Percentiles rank a stretch among this genome's conserved stretches.
Conservation (phyloP, 2,888 invertebrate species). For the Amaurobius ferox region DNA sequence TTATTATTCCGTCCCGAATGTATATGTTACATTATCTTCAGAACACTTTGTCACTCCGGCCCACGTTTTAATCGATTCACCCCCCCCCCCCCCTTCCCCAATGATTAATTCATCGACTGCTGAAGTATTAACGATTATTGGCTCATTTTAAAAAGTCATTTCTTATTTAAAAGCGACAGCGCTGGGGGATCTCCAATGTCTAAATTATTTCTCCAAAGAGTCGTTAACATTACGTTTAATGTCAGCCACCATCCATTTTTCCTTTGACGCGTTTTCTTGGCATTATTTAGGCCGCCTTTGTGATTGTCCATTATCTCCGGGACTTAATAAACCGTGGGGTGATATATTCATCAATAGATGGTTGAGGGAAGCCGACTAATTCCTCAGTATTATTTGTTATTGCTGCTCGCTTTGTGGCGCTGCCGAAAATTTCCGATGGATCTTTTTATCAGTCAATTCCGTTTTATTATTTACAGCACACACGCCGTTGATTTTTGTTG, state of each 20-base stretch:
- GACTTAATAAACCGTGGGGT: slow-evolving; percentile 64
- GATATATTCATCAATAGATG: slow-evolving; percentile 69
- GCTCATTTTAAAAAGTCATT: slow-evolving; percentile 71
- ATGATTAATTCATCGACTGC: slow-evolving; percentile 69
- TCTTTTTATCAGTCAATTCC: slow-evolving; percentile 30
- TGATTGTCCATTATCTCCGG: slow-evolving; percentile 53
- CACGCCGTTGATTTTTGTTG: slow-evolving; percentile 42
- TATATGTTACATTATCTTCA: slow-evolving; percentile 41
- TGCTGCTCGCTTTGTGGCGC: slow-evolving; percentile 1
- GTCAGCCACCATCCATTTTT: slow-evolving; percentile 44
- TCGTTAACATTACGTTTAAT: slow-evolving; percentile 69
- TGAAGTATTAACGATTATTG: slow-evolving; percentile 72
- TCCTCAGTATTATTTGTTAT: slow-evolving; percentile 46
- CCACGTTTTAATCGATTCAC: slow-evolving; percentile 55
- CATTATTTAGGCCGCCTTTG: slow-evolving; percentile 43
- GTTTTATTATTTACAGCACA: slow-evolving; percentile 57
- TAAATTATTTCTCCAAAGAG: slow-evolving; percentile 56
- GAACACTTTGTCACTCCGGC: slow-evolving; percentile 55
- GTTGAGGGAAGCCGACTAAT: slow-evolving; percentile 54
- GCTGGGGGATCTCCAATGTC: slow-evolving; percentile 19
- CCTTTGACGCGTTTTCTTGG: slow-evolving; percentile 41
- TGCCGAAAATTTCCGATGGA: slow-evolving; percentile 35
- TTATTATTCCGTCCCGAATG: background rate
- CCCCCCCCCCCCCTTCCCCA: slow-evolving; percentile 22
- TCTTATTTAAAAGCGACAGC: slow-evolving; percentile 56